These are phyloP conservation scores for Chloroclystis v-ata DNA, from an alignment of 2,888 invertebrate species.

Conservation along the genomic window DNA sequence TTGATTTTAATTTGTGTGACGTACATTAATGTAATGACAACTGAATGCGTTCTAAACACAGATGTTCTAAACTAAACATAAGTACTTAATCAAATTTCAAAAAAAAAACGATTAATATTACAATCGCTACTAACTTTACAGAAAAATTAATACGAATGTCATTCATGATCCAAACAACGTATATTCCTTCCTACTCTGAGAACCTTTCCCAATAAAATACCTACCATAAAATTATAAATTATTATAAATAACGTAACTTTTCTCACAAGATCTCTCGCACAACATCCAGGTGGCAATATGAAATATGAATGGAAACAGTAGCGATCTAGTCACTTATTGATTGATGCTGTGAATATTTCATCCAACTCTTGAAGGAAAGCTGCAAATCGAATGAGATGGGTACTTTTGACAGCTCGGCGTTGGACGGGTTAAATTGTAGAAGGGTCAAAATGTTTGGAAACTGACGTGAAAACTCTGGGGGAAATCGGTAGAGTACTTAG, in stretches of 20 bases:
- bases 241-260: neutral
- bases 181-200: too few species aligned
- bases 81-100: too few species aligned
- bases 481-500: neutral
- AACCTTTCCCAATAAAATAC: too few species aligned
- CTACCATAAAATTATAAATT: too few species aligned
- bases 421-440: neutral
- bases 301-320: constrained; percentile 51
- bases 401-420: constrained; percentile 11
- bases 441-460: neutral
- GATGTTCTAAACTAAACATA: too few species aligned
- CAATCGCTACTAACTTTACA: too few species aligned
- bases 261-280: constrained; percentile 31
- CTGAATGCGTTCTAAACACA: too few species aligned
- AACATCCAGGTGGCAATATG: constrained; percentile 51
- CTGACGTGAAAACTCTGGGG: neutral
- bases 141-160: too few species aligned
- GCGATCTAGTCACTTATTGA: constrained; percentile 51
- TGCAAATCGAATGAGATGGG: constrained; percentile 15
- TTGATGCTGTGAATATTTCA: constrained; percentile 54
- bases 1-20: too few species aligned
- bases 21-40: too few species aligned
- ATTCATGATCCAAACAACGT: too few species aligned
- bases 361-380: constrained; percentile 27
- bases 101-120: too few species aligned